These are phyloP conservation scores for Indicator maculatus DNA, from an alignment of 2,113 vertebrate species.

Conservation along the genomic window DNA sequence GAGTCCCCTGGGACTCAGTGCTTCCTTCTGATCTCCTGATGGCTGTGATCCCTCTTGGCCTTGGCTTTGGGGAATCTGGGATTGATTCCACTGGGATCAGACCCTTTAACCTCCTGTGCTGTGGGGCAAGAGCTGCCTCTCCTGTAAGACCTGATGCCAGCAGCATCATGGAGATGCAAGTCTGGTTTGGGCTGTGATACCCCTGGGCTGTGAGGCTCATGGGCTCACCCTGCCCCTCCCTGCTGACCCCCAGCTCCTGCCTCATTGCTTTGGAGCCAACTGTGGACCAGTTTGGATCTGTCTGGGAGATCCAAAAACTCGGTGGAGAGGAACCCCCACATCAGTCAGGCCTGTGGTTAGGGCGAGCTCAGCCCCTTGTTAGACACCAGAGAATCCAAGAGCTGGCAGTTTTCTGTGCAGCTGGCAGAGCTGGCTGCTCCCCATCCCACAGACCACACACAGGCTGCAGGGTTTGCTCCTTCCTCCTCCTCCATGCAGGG, in stretches of 20 bases:
- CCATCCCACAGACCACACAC: neutral
- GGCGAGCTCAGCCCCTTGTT: neutral
- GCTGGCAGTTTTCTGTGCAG: rapidly evolving
- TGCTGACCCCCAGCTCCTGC: too few species aligned
- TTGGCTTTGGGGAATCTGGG: neutral
- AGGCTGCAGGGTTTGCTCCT: neutral
- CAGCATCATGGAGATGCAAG: rapidly evolving
- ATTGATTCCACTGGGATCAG: neutral
- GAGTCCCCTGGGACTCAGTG: neutral
- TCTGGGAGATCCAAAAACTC: neutral
- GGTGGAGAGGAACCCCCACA: rapidly evolving
- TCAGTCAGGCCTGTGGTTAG: rapidly evolving
- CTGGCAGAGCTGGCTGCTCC: neutral
- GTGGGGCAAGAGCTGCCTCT: neutral
- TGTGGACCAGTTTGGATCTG: rapidly evolving
- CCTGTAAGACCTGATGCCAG: rapidly evolving
- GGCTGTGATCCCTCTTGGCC: neutral
- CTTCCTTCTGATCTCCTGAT: neutral
- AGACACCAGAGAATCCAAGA: neutral
- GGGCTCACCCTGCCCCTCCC: neutral
- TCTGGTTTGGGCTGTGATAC: neutral
- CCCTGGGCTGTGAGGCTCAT: neutral
- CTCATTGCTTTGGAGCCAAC: rapidly evolving
- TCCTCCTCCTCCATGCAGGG: neutral
- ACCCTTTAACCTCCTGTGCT: neutral